phyloP scores from a whole-genome alignment of 1,140 invertebrate species.

The Eupeodes corollae region DNA sequence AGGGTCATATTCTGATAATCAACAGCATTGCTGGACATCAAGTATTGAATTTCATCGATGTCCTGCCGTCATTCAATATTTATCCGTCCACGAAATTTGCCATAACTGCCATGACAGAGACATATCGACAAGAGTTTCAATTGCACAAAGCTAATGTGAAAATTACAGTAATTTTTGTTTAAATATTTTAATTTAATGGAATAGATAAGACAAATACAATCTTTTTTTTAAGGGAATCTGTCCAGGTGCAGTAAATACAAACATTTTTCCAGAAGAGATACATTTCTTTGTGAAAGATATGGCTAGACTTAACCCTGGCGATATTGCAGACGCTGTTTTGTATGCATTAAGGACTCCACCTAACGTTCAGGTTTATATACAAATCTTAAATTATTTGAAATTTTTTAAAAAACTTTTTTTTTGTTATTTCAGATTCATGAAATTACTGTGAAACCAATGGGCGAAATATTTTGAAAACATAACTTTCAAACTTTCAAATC shows the following conservation, averaged over 20 bases:
- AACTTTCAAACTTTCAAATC: too few species aligned
- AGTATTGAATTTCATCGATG: conserved; percentile 33
- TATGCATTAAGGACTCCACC: conserved; percentile 48
- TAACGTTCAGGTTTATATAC: conserved; percentile 41
- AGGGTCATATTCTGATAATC: conserved; percentile 50
- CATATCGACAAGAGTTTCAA: conserved; percentile 45
- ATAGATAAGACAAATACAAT: too few species aligned
- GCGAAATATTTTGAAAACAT: conserved; percentile 28
- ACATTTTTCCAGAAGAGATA: conserved; percentile 38
- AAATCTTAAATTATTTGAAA: too few species aligned
- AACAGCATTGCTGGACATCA: conserved; percentile 34
- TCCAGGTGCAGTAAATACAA: conserved; percentile 49
- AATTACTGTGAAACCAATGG: conserved; percentile 35
- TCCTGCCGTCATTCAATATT: conserved; percentile 38
- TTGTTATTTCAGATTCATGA: conserved; percentile 34
- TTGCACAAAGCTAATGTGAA: conserved; percentile 44
- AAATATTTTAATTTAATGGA: conserved; percentile 15
- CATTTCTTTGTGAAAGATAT: conserved; percentile 26
- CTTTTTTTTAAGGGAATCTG: conserved; percentile 37
- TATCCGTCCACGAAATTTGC: conserved; percentile 52
- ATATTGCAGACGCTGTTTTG: conserved; percentile 46
- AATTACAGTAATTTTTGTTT: conserved; percentile 39
- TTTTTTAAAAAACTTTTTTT: not conserved
- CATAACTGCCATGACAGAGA: conserved; percentile 49
- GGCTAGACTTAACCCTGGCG: conserved; percentile 30